Evolutionary conservation across 2,797 vertebrate genomes (phyloP), one percentile per base, ranked within the genome.

Genomic region (Falco concolor): DNA sequence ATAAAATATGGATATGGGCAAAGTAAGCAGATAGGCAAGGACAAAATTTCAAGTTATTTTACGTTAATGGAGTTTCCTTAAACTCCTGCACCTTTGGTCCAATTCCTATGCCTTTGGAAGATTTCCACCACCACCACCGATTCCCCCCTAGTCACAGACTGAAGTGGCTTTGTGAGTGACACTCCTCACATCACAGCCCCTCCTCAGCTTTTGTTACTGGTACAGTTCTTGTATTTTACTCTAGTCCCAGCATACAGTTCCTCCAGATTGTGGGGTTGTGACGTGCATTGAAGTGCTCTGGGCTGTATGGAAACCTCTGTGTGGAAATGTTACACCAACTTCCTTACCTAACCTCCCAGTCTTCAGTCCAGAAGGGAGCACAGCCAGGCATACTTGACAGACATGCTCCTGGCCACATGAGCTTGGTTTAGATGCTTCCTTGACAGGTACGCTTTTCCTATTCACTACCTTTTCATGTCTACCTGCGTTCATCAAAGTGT

Each of bases 391-490:
- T 13, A 61, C 32, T 5, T 50, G 18, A 63, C 23, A 75, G 27
- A 50, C 0, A 0, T 3, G 21, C 6, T 70, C 10, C 34, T n/a
- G n/a, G 49, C 7, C 61, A 23, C 25, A 25, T 0, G 0, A 72
- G 10, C 36, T 74, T 30, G 7, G 25, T 87, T 32, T 12, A 54
- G 28, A 14, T 12, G 47, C 16, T 69, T 50, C 72, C 2, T 0
- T 80, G 54, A 50, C 1, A 0, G 7, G 1, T 28, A 28, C 11
- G 1, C 74, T 24, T 78, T 70, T 54, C 23, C 34, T 54, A 0
- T 64, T 60, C 49, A 16, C 23, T 28, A 13, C 32, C 34, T 80
- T 44, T n/a, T 60, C 20, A 25, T 2, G 5, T 19, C 52, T n/a
- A 68, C 60, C 54, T 65, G 28, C n/a, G 25, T 38, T 47, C 57